These are phyloP conservation scores for Falco cherrug DNA, from an alignment of 2,797 vertebrate species.

Conservation along the genomic window DNA sequence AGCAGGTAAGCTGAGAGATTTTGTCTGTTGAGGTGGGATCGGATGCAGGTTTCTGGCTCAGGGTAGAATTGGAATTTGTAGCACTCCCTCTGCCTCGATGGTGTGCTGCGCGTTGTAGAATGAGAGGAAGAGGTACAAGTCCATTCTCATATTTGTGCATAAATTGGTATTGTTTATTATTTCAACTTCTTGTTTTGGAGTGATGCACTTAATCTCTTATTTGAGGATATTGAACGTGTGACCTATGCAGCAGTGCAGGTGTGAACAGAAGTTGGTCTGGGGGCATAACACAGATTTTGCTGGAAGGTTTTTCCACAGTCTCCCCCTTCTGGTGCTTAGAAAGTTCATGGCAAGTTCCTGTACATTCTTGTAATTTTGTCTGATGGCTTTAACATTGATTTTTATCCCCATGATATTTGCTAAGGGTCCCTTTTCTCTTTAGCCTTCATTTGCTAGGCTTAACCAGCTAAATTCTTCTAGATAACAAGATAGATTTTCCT, in stretches of 20 bases:
- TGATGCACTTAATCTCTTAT: neutral
- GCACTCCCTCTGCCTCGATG: neutral
- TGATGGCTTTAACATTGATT: neutral
- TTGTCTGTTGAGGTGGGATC: neutral
- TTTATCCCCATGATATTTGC: constrained; percentile 2
- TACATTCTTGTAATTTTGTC: neutral
- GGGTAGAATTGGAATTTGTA: neutral
- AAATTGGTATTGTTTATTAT: neutral
- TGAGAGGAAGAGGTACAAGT: neutral
- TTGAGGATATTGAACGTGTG: neutral
- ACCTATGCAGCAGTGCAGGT: neutral
- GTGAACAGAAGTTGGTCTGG: neutral
- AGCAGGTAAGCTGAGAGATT: constrained; percentile 81
- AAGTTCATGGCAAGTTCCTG: neutral
- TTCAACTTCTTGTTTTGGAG: neutral
- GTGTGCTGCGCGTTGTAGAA: neutral
- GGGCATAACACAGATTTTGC: neutral
- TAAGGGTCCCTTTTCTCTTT: constrained; percentile 6
- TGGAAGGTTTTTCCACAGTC: constrained; percentile 43
- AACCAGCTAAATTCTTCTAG: neutral
- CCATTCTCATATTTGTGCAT: neutral
- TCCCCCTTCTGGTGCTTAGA: constrained; percentile 60
- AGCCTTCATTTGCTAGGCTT: constrained; percentile 2
- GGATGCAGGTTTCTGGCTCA: neutral
- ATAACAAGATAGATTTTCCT: neutral